A percentile compares a stretch with the other conserved stretches of the same genome.
phyloP scores from a whole-genome alignment of 1,140 invertebrate species.

The Trichonephila clavata region DNA sequence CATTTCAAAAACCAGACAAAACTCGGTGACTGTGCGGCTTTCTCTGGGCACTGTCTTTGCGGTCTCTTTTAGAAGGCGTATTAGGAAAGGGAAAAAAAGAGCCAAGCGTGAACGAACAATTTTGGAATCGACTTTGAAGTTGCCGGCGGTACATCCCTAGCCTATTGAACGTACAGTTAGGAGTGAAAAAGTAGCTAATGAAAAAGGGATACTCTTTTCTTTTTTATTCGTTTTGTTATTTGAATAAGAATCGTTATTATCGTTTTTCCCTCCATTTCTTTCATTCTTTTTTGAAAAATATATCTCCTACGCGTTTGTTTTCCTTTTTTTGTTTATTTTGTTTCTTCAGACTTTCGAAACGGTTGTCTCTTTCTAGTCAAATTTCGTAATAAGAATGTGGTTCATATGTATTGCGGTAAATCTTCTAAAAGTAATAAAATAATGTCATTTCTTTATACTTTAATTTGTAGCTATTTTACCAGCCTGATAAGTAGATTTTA shows the following conservation, averaged over 20 bases:
- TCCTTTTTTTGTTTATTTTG: not conserved
- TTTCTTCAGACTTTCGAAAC: not conserved
- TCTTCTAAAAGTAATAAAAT: not conserved
- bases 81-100: not conserved
- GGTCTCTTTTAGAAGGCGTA: slow-evolving; percentile 4
- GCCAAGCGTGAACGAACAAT: slow-evolving; percentile 65
- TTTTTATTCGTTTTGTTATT: not conserved
- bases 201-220: slow-evolving; percentile 26
- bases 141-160: slow-evolving; percentile 31
- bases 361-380: not conserved
- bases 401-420: not conserved
- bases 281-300: slow-evolving; percentile 7
- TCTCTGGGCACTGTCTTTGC: slow-evolving; percentile 23
- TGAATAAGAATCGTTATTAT: slow-evolving; percentile 29
- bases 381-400: not conserved
- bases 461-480: not conserved
- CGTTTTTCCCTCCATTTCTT: not conserved
- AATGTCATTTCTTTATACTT: not conserved
- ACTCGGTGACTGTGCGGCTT: not conserved
- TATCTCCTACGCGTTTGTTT: not conserved
- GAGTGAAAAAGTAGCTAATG: slow-evolving; percentile 39
- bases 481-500: no score
- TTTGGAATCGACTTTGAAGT: slow-evolving; percentile 48
- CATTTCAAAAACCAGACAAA: slow-evolving; percentile 45
- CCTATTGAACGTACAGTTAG: not conserved